Evolutionary conservation across 1,140 invertebrate genomes (phyloP).

Genomic region (Drosophila nigrodunni): DNA sequence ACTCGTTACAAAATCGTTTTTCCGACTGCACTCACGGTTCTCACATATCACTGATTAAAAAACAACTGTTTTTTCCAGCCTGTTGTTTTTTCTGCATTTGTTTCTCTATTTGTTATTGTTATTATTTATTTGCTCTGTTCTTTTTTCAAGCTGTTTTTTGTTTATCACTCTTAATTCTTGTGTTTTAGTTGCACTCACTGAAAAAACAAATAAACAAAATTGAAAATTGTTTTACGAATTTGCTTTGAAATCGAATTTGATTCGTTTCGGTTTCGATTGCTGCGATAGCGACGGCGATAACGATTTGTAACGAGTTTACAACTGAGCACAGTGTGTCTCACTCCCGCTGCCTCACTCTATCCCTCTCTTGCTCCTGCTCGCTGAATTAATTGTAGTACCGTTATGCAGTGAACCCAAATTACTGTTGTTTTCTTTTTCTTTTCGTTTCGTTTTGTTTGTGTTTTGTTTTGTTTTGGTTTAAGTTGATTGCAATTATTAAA

Average conservation of each 20-base stretch:
- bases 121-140: neutral
- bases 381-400: constrained; percentile 9
- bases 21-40: too few relatives aligned
- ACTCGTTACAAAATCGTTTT: too few relatives aligned
- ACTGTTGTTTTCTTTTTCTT: constrained; percentile 12
- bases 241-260: constrained; percentile 1
- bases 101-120: too few relatives aligned
- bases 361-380: neutral
- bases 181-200: neutral
- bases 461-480: neutral
- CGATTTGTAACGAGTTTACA: constrained; percentile 3
- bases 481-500: constrained; percentile 5
- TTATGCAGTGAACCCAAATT: constrained; percentile 45
- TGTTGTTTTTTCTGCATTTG: too few relatives aligned
- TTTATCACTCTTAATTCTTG: neutral
- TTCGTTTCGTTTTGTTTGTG: constrained; percentile 1
- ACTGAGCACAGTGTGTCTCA: neutral
- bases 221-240: neutral
- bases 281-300: too few relatives aligned
- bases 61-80: too few relatives aligned
- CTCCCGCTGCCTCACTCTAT: neutral
- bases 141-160: neutral
- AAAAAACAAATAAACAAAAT: constrained; percentile 5
- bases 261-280: neutral
- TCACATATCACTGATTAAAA: too few relatives aligned